Conservation (phyloP, 2,888 invertebrate genomes). For the Chrysina gloriosa region DNA sequence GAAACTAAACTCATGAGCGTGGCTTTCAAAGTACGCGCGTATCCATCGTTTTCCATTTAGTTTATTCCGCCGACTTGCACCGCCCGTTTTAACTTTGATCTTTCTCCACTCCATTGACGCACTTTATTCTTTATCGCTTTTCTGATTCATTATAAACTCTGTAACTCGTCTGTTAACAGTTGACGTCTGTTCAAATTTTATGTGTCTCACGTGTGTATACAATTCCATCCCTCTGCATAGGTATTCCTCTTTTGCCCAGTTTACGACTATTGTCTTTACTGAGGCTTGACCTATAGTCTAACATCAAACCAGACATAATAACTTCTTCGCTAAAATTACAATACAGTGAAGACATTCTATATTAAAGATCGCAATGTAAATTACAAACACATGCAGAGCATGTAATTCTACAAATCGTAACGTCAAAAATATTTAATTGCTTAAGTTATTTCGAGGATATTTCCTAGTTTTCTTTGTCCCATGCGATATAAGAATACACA, state of each 20-base stretch:
- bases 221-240: slow-evolving; percentile 48
- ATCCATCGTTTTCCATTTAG: slow-evolving; percentile 56
- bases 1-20: slow-evolving; percentile 39
- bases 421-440: neutral
- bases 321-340: slow-evolving; percentile 28
- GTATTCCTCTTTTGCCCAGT: slow-evolving; percentile 42
- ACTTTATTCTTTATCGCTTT: slow-evolving; percentile 63
- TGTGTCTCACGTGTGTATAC: slow-evolving; percentile 61
- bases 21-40: slow-evolving; percentile 49
- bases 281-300: slow-evolving; percentile 27
- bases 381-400: neutral
- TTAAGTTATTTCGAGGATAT: too few species aligned
- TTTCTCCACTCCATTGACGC: slow-evolving; percentile 60
- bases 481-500: too few species aligned
- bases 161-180: slow-evolving; percentile 62
- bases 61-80: slow-evolving; percentile 54
- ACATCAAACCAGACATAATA: slow-evolving; percentile 16
- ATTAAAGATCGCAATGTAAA: neutral
- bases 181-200: slow-evolving; percentile 61
- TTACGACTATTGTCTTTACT: slow-evolving; percentile 40
- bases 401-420: neutral
- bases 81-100: slow-evolving; percentile 59
- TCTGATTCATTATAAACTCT: slow-evolving; percentile 61
- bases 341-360: slow-evolving; percentile 24
- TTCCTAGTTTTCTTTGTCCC: too few species aligned